Conservation (phyloP, 1,140 invertebrate genomes). For the Paraescarpia echinospica region DNA sequence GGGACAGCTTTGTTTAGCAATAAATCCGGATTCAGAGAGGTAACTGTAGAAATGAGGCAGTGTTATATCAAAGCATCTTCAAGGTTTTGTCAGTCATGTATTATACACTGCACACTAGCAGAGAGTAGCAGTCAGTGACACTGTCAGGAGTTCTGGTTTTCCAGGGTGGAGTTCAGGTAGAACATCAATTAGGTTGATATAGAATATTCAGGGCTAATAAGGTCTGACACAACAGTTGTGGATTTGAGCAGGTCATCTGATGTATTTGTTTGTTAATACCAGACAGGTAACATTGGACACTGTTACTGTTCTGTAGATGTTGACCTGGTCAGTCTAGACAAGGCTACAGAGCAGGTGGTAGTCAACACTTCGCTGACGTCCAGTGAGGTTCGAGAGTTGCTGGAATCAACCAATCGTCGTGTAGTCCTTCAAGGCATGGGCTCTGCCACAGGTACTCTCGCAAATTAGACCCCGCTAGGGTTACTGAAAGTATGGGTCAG, state of each 20-base stretch:
- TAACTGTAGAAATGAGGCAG: too few relatives aligned
- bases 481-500: neutral
- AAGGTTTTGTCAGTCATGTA: too few relatives aligned
- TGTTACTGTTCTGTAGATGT: neutral
- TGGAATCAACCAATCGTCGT: slow-evolving; percentile 69
- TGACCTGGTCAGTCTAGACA: slow-evolving; percentile 11
- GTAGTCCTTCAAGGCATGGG: slow-evolving; percentile 80
- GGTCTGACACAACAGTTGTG: neutral
- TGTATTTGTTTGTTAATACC: neutral
- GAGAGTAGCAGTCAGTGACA: neutral
- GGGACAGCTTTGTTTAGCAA: too few relatives aligned
- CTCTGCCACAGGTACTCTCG: slow-evolving; percentile 48
- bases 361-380: slow-evolving; percentile 68
- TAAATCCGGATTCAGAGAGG: too few relatives aligned
- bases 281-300: neutral
- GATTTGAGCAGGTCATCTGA: neutral
- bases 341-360: slow-evolving; percentile 62
- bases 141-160: neutral
- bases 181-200: neutral
- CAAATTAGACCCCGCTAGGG: neutral
- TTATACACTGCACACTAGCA: too few relatives aligned
- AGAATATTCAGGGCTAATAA: neutral
- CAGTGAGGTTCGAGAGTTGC: slow-evolving; percentile 64
- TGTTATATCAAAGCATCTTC: too few relatives aligned
- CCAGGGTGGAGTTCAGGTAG: neutral